These are phyloP conservation scores for Pseudomyrmex pallidus DNA, from an alignment of 1,140 invertebrate species.

Conservation along the genomic window DNA sequence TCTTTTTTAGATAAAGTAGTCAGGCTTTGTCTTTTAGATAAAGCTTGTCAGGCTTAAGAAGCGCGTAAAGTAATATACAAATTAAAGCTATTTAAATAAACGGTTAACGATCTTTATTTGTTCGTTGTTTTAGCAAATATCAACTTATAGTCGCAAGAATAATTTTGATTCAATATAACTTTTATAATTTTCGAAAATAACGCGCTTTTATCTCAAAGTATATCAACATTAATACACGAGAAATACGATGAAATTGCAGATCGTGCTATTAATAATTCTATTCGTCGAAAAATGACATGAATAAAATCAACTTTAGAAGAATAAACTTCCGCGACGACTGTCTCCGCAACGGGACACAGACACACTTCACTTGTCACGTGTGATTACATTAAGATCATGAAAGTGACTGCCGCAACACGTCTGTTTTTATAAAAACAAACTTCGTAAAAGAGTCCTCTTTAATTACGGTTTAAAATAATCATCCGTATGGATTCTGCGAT, in stretches of 20 bases:
- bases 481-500: conserved; percentile 1
- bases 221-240: background rate
- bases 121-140: background rate
- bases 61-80: too few species aligned
- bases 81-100: too few species aligned
- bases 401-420: background rate
- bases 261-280: background rate
- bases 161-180: background rate
- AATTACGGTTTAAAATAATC: conserved; percentile 13
- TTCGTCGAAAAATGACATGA: background rate
- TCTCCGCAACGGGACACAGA: background rate
- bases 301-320: background rate
- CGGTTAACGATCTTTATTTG: too few species aligned
- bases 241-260: background rate
- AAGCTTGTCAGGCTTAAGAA: background rate
- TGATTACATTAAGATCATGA: background rate
- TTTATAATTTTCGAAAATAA: background rate
- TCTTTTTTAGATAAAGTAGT: background rate
- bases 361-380: background rate
- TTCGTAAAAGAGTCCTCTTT: background rate
- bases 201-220: background rate
- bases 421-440: conserved; percentile 11
- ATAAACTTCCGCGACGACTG: background rate
- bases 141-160: background rate
- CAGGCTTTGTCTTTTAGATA: too few species aligned